Percentiles rank a stretch among this genome's conserved stretches.
Conservation (phyloP, 2,113 vertebrate genomes). For the Calcarius ornatus region DNA sequence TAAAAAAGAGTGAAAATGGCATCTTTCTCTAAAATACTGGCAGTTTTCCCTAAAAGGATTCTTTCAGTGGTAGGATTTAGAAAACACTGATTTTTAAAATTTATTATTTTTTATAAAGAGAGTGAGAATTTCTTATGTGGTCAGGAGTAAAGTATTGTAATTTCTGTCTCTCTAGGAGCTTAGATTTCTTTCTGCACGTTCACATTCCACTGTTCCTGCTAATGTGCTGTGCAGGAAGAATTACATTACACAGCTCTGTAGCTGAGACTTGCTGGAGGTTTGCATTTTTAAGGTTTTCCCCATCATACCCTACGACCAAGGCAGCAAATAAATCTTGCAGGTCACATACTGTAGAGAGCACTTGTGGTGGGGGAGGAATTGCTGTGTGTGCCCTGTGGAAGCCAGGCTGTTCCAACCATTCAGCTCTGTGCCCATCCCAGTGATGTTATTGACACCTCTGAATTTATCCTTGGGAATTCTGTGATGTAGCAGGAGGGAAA, state of each 20-base stretch:
- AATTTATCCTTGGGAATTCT: conserved; percentile 9
- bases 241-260: neutral
- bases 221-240: neutral
- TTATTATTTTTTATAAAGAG: neutral
- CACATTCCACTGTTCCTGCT: neutral
- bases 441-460: neutral
- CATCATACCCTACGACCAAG: neutral
- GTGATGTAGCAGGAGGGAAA: conserved; percentile 17
- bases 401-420: neutral
- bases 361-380: neutral
- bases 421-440: neutral
- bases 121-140: neutral
- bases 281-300: neutral
- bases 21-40: neutral
- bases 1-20: neutral
- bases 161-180: neutral
- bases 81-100: neutral
- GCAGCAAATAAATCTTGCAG: neutral
- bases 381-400: neutral
- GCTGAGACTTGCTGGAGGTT: conserved; percentile 4
- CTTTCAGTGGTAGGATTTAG: neutral
- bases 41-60: neutral
- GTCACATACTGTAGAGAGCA: neutral
- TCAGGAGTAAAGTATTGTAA: neutral
- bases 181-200: neutral